These are phyloP conservation scores for Lipophrys pholis DNA, from an alignment of 2,113 vertebrate genomes.

Conservation along the genomic window DNA sequence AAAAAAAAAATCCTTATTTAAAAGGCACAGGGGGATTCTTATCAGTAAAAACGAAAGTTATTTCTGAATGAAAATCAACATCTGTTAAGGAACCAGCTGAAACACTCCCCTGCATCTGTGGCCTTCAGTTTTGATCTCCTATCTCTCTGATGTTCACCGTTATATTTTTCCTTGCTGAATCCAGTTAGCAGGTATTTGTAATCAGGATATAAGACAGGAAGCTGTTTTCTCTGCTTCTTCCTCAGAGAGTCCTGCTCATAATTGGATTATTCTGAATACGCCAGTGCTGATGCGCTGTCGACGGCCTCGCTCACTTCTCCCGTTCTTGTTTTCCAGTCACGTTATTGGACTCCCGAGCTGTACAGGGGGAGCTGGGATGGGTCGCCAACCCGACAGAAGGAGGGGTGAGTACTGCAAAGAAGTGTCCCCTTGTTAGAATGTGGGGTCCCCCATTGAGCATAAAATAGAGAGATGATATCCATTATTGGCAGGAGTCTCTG, in stretches of 20 bases:
- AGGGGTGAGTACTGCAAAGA: constrained; percentile 90
- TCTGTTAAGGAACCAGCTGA: not conserved
- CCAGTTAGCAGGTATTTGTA: constrained; percentile 3
- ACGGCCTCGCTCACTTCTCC: constrained; percentile 60
- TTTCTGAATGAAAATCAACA: constrained; percentile 38
- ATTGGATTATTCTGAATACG: constrained; percentile 19
- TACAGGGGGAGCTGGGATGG: constrained; percentile 97
- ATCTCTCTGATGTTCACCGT: not conserved
- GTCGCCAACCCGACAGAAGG: constrained; percentile 97
- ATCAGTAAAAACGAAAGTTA: constrained; percentile 3
- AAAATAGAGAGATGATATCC: constrained; percentile 71
- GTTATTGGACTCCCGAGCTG: constrained; percentile 96
- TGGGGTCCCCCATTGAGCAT: constrained; percentile 54
- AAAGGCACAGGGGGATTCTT: constrained; percentile 21
- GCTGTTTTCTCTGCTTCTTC: constrained; percentile 2
- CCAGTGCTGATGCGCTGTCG: constrained; percentile 26
- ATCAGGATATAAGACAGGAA: constrained; percentile 2
- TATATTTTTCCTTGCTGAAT: constrained; percentile 15
- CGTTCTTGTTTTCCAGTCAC: constrained; percentile 88
- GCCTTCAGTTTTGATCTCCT: not conserved
- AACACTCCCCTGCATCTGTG: not conserved
- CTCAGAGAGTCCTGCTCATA: not conserved
- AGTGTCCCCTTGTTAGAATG: constrained; percentile 64
- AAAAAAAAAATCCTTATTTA: constrained; percentile 4
- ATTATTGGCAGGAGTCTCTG: constrained; percentile 34